Conservation (phyloP, 1,140 invertebrate species). For the Drosophila repletoides region DNA sequence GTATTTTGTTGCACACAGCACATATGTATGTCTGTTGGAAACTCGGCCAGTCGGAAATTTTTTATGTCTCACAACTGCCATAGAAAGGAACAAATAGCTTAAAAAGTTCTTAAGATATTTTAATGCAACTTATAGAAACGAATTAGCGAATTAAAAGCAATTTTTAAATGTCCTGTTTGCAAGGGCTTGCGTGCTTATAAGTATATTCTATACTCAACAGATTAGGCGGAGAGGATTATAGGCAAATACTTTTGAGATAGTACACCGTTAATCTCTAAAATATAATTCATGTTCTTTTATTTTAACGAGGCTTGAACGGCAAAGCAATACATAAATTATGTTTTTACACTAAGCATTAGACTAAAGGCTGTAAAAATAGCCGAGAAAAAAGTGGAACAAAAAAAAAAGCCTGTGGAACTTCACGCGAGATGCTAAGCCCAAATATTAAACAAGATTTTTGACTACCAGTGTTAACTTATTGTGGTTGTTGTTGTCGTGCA, state of each 20-base stretch:
- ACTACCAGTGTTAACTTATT: conserved; percentile 73
- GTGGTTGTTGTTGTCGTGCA: conserved; percentile 29
- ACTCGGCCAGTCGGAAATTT: too few species aligned
- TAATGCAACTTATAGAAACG: too few species aligned
- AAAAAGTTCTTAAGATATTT: too few species aligned
- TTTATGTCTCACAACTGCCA: too few species aligned
- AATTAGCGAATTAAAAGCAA: too few species aligned
- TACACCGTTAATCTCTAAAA: neutral
- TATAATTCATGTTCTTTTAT: too few species aligned
- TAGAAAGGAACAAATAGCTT: too few species aligned
- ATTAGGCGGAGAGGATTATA: conserved; percentile 29
- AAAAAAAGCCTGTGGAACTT: conserved; percentile 25
- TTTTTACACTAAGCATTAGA: conserved; percentile 42
- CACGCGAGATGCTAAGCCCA: conserved; percentile 42
- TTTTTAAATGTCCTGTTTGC: too few species aligned
- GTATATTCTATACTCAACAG: too few species aligned
- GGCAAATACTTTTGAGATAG: conserved; percentile 13
- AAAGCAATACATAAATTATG: conserved; percentile 37
- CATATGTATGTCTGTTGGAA: too few species aligned
- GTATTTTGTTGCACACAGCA: too few species aligned
- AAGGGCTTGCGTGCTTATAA: too few species aligned
- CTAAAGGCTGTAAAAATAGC: conserved; percentile 28
- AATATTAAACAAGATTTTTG: conserved; percentile 76
- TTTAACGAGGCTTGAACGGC: neutral
- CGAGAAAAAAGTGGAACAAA: conserved; percentile 2